A percentile compares a stretch with the other conserved stretches of the same genome.
Evolutionary conservation across 2,888 invertebrate species (phyloP).

Genomic region (Oligia latruncula): DNA sequence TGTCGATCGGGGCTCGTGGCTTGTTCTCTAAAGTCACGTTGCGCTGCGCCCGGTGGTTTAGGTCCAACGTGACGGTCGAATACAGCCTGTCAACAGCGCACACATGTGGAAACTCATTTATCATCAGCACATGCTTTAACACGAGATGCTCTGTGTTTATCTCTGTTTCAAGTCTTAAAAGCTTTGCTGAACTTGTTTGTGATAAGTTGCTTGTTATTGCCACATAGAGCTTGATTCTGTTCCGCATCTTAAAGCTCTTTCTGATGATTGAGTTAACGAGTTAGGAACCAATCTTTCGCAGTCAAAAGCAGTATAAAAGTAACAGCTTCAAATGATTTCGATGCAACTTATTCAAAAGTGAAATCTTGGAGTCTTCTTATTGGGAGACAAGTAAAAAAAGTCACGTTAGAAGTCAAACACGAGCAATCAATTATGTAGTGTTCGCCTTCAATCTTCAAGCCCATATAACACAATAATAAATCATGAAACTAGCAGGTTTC

Average conservation of each 20-base stretch:
- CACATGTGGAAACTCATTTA: conserved; percentile 63
- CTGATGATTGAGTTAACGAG: not conserved
- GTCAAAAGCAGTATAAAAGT: conserved; percentile 10
- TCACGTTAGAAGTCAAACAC: conserved; percentile 2
- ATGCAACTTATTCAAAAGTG: not conserved
- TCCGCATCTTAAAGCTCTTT: not conserved
- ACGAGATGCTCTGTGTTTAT: conserved; percentile 40
- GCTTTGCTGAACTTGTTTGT: not conserved
- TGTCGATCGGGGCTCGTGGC: conserved; percentile 33
- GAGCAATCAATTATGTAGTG: conserved; percentile 29
- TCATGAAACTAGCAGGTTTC: conserved; percentile 55
- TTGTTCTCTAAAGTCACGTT: conserved; percentile 45
- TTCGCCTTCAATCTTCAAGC: conserved; percentile 34
- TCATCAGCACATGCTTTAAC: conserved; percentile 56
- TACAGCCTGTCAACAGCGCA: conserved; percentile 51
- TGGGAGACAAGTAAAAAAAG: not conserved
- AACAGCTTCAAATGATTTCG: not conserved
- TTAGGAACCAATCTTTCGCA: not conserved
- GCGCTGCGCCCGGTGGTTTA: conserved; percentile 33
- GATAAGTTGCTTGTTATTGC: conserved; percentile 7
- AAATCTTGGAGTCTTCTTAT: not conserved
- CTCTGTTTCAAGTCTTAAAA: conserved; percentile 29
- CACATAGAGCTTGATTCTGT: not conserved
- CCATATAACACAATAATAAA: conserved; percentile 49
- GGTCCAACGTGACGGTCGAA: conserved; percentile 53